phyloP scores from a whole-genome alignment of 2,797 vertebrate genomes.

The Morus bassanus region DNA sequence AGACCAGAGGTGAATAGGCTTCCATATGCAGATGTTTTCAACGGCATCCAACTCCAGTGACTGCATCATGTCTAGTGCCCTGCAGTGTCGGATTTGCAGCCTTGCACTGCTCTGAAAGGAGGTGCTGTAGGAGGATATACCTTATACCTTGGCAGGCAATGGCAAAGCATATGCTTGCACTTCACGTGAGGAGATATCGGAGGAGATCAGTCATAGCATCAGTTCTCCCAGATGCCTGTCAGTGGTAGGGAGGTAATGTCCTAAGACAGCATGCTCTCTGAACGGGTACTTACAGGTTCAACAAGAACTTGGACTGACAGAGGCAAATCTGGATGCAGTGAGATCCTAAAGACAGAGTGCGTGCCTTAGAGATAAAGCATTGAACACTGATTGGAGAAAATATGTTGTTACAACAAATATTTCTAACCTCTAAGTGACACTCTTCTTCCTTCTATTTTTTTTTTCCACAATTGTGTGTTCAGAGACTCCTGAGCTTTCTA shows the following conservation, averaged over 20 bases:
- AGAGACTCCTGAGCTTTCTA: constrained; percentile 60
- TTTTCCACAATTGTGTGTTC: constrained; percentile 10
- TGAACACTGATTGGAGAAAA: constrained; percentile 50
- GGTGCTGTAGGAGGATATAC: background rate
- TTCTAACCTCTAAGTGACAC: constrained; percentile 50
- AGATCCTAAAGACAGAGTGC: background rate
- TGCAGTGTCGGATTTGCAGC: background rate
- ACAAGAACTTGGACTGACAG: background rate
- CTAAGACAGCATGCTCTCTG: background rate
- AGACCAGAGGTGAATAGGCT: background rate
- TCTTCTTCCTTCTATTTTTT: background rate
- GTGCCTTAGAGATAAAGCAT: constrained; percentile 66
- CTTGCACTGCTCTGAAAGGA: background rate
- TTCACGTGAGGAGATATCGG: fast-evolving
- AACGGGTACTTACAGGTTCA: background rate
- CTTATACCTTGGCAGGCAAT: background rate
- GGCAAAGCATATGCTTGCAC: background rate
- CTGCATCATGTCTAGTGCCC: background rate
- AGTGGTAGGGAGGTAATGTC: background rate
- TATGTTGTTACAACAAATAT: background rate
- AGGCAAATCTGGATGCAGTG: background rate
- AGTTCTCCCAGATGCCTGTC: background rate
- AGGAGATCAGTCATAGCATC: background rate
- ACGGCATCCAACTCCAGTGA: background rate
- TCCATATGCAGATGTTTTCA: background rate